These are phyloP conservation scores for Sipha maydis DNA, from an alignment of 2,888 invertebrate genomes.

Conservation along the genomic window DNA sequence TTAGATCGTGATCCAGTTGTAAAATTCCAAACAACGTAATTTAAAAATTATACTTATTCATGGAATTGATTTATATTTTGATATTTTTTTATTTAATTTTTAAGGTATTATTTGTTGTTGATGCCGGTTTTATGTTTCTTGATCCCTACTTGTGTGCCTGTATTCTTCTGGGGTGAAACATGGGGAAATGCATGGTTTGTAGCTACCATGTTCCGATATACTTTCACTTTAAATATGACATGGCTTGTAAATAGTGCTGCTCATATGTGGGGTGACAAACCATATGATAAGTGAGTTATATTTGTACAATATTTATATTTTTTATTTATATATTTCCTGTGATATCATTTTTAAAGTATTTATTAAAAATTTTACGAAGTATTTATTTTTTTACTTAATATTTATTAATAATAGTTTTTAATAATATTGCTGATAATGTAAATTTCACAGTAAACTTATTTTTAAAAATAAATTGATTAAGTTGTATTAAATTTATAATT, in stretches of 20 bases:
- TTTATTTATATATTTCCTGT: too few relatives aligned
- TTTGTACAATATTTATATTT: too few relatives aligned
- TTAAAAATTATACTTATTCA: conserved; percentile 63
- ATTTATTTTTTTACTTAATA: too few relatives aligned
- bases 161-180: conserved; percentile 81
- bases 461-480: too few relatives aligned
- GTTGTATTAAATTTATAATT: too few relatives aligned
- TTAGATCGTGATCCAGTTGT: conserved; percentile 83
- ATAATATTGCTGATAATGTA: too few relatives aligned
- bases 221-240: conserved; percentile 83
- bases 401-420: too few relatives aligned
- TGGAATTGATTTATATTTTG: neutral
- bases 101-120: conserved; percentile 78
- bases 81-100: conserved; percentile 63
- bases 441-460: too few relatives aligned
- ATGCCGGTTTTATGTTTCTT: conserved; percentile 82
- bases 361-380: too few relatives aligned
- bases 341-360: too few relatives aligned
- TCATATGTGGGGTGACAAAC: conserved; percentile 82
- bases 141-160: conserved; percentile 80
- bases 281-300: conserved; percentile 76
- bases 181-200: conserved; percentile 77
- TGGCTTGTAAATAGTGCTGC: conserved; percentile 93
- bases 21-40: conserved; percentile 89
- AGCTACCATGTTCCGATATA: conserved; percentile 80